phyloP scores from a whole-genome alignment of 2,113 vertebrate species.

The Cercopithecus mona region DNA sequence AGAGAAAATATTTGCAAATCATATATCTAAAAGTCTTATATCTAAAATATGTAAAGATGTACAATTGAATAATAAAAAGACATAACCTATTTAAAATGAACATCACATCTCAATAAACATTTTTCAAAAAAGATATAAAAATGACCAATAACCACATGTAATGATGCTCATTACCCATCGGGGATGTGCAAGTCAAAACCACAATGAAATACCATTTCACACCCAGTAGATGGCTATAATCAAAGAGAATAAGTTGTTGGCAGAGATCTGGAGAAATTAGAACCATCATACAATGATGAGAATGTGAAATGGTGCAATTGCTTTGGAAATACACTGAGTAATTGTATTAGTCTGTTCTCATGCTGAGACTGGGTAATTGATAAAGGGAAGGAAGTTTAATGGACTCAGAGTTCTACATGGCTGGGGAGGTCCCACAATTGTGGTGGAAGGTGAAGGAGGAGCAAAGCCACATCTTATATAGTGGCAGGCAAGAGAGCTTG shows the following conservation, averaged over 20 bases:
- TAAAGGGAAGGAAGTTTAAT: no score
- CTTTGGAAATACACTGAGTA: neutral
- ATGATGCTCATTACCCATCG: neutral
- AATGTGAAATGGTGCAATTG: neutral
- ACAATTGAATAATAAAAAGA: neutral
- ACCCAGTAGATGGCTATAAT: neutral
- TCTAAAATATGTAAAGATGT: neutral
- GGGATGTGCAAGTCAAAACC: neutral
- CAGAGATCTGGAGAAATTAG: neutral
- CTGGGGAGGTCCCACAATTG: no score
- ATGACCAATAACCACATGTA: neutral
- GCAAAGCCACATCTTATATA: no score
- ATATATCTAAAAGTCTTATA: neutral
- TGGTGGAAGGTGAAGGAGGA: no score
- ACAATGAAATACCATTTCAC: neutral
- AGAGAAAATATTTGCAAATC: neutral
- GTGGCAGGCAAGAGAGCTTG: no score
- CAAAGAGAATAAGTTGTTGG: neutral
- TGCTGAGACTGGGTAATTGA: no score
- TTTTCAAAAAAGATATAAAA: neutral
- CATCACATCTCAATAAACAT: neutral
- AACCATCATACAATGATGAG: neutral
- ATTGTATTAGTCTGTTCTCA: no score
- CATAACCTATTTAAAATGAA: neutral
- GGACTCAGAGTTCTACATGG: no score